Evolutionary conservation across 2,888 invertebrate species (phyloP), one percentile per base, ranked within the genome.

Genomic region (Agrenia bidenticulata): DNA sequence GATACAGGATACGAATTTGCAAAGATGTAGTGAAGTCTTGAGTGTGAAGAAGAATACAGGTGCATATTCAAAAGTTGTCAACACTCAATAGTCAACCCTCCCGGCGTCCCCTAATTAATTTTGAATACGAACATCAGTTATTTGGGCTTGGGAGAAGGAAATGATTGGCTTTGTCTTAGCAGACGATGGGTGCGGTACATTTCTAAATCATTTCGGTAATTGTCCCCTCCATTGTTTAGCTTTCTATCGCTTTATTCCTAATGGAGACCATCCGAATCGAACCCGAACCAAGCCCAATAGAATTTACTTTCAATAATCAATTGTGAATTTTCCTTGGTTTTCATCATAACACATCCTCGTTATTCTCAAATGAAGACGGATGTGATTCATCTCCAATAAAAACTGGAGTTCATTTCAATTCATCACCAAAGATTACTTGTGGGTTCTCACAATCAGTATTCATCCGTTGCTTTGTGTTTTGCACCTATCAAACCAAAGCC

Each of bases 361-460:
- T 32, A 32, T 32, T 32, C 11, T 32, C 32, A 11, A 32, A 32
- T 32, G 11, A 4, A 32, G 32, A 32, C 32, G 32, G 32, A 32
- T 32, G 32, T 32, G 32, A 32, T 32, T 19, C 19, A 15, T 45
- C 45, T 45, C 5, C 19, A 45, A 17, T 17, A 45, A 57, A 57
- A 57, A 57, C 24, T 37, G 17, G 56, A 57, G 56, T 57, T 57
- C 56, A 57, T 41, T 57, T 57, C 56, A 57, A 37, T 57, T 57
- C 56, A 57, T 57, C 56, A 57, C 11, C 39, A n/a, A 32, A 41
- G 39, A 21, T 57, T 57, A 39, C 17, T 57, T 57, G 41, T 27
- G 27, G 56, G 37, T 57, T 57, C 56, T 37, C 56, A 57, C 41
- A 57, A 57, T 57, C 39, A 24, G 19, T 9, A 15, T 17, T 17